Base-by-base conservation (phyloP, 2,888 invertebrate species). In the Synergus laeviventris region DNA sequence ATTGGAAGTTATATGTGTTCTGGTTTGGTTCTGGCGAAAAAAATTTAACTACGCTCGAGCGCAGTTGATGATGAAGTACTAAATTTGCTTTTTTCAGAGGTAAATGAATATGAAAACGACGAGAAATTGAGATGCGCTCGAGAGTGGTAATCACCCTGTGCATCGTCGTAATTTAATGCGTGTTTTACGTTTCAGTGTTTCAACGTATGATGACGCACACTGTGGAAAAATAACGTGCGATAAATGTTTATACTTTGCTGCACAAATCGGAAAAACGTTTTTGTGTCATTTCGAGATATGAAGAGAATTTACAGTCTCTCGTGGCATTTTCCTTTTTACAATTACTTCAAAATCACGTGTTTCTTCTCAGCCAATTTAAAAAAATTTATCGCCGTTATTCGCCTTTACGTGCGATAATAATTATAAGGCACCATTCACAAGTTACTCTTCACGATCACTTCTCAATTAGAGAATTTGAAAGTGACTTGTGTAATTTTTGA, bases 111-210 rank as follows among this genome's bases (percentile, higher is more conserved):
- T 74, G 61, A 21, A 76, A 76, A 61, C 21, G 31, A 61, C 66
- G 9, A 54, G 60, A 76, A 62, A 73, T 61, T 54, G 62, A 36
- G 75, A 74, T 73, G 36, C 59, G 61, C 75, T 76, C 74, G 74
- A 79, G 75, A 42, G 73, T 66, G 42, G 74, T 73, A 61, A 73
- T 70, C 59, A 73, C 39, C 54, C 24, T 74, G 73, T 73, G 75
- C 74, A 66, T 64, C 61, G 74, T 62, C 39, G 66, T 66, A 74
- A 77, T 78, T 75, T 81, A 80, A 80, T 80, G 60, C 76, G 74
- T 79, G 74, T 76, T 81, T 81, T 81, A 77, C 76, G 49, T 81
- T 81, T 78, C 81, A 81, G 81, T 76, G 74, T 81, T 76, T 64
- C 76, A 21, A 74, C 76, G 70, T 77, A 77, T 61, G 76, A 45